A percentile compares a stretch with the other conserved stretches of the same genome.
phyloP scores from a whole-genome alignment of 1,140 invertebrate genomes.

The Cotesia glomerata region DNA sequence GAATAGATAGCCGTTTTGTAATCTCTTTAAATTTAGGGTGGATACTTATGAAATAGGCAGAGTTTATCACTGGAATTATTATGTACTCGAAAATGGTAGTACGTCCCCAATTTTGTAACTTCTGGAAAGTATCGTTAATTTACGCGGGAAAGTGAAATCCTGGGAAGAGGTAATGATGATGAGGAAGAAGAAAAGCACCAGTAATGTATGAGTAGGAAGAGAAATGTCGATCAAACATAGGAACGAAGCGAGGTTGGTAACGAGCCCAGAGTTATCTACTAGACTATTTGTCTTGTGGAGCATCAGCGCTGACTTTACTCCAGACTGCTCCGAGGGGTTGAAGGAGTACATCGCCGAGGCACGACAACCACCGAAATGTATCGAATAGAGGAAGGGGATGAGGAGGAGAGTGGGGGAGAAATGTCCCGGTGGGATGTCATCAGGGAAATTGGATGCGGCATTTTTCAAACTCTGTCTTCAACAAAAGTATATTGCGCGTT shows the following conservation, averaged over 20 bases:
- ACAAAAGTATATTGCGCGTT: slow-evolving; percentile 15
- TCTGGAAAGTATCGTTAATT: slow-evolving; percentile 25
- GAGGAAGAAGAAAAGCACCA: too few species aligned
- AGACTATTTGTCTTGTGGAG: slow-evolving; percentile 54
- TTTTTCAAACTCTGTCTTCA: slow-evolving; percentile 49
- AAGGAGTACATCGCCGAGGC: slow-evolving; percentile 18
- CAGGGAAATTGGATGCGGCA: slow-evolving; percentile 60
- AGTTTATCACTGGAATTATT: slow-evolving; percentile 18
- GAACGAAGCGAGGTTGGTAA: slow-evolving; percentile 32
- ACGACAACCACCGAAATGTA: slow-evolving; percentile 39
- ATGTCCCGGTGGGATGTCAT: slow-evolving; percentile 55
- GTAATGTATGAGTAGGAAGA: slow-evolving; percentile 10
- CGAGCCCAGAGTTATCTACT: slow-evolving; percentile 45
- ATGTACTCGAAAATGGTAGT: background rate
- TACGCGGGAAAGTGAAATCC: slow-evolving; percentile 12
- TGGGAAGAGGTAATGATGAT: slow-evolving; percentile 16
- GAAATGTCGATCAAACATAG: slow-evolving; percentile 33
- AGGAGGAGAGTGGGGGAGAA: slow-evolving; percentile 7
- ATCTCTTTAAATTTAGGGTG: too few species aligned
- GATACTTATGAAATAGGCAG: background rate
- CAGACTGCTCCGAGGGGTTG: slow-evolving; percentile 29
- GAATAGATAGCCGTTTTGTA: background rate
- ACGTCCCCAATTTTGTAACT: background rate
- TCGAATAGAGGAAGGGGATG: slow-evolving; percentile 19
- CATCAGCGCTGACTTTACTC: background rate